Percentiles rank a stretch among this genome's conserved stretches.
Conservation (phyloP, 2,888 invertebrate species). For the Acrobasis consociella region DNA sequence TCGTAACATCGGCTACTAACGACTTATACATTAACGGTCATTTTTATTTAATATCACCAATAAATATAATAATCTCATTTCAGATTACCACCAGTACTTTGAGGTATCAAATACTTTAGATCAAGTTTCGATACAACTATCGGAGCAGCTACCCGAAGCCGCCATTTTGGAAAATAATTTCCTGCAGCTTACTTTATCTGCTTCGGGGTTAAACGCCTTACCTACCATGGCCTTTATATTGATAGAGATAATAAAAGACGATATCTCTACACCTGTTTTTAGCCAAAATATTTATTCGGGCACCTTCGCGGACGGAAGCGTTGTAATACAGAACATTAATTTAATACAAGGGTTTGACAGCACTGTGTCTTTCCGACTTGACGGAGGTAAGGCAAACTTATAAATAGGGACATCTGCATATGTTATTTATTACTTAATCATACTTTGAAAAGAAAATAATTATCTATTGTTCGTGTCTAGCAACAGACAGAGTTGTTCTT, state of each 20-base stretch:
- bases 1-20: too few relatives aligned
- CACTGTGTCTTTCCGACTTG: constrained; percentile 51
- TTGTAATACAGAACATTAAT: constrained; percentile 49
- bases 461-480: too few relatives aligned
- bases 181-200: constrained; percentile 54
- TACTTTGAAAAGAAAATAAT: too few relatives aligned
- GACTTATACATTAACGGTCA: too few relatives aligned
- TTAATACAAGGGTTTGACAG: constrained; percentile 57
- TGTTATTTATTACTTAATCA: background rate
- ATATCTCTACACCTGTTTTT: constrained; percentile 57
- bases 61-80: constrained; percentile 32
- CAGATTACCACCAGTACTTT: constrained; percentile 54
- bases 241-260: constrained; percentile 62
- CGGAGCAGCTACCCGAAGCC: constrained; percentile 44
- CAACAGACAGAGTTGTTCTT: too few relatives aligned
- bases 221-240: constrained; percentile 53
- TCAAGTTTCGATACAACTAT: constrained; percentile 43
- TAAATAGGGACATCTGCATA: background rate
- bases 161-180: constrained; percentile 53
- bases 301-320: constrained; percentile 38
- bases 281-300: constrained; percentile 54
- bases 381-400: constrained; percentile 53
- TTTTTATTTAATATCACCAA: too few relatives aligned
- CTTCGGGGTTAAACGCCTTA: constrained; percentile 53
- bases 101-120: constrained; percentile 38